Evolutionary conservation across 2,888 invertebrate species (phyloP), one percentile per base, ranked within the genome.

Genomic region (Anoncus sp.): DNA sequence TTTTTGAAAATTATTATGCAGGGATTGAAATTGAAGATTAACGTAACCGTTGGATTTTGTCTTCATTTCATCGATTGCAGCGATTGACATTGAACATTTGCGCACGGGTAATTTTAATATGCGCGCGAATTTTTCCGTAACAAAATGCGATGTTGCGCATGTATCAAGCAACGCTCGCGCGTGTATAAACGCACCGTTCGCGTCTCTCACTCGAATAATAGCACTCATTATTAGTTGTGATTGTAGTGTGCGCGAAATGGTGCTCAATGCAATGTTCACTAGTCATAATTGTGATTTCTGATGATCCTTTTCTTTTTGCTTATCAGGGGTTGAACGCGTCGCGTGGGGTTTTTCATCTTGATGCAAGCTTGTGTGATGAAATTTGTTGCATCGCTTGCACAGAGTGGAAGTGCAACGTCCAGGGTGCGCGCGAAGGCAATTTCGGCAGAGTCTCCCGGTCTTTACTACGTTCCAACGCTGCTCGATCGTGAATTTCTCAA

Each of bases 401-500:
- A 51, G 55, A 12, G 59, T 65, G 20, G 59, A 18, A 20, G 12
- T 31, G 31, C 71, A 60, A 47, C 51, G 31, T 3, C 65, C 71
- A 3, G 57, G 24, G 12, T 74, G 74, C 24, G 35, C 16, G 18
- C 76, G 45, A 7, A 76, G 65, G 43, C 76, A 76, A 60, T 76
- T 71, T 0, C 53, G 43, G 60, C 71, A 72, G 4, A 70, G 38
- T 16, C n/a, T n/a, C 0, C 14, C 38, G 2, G n/a, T 24, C 31
- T 71, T 71, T 12, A 76, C 35, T 22, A 47, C 49, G 27, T 66
- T 65, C 55, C 62, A 49, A 2, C 76, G 60, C 51, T 71, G 40
- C 5, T 65, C 18, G 7, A 71, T 51, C 20, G 65, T 10, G 7
- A 71, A 38, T 47, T 20, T 43, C 16, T 65, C 35, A 38, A 76